Conservation (phyloP, 2,797 vertebrate genomes). For the Apogon hyalosoma region DNA sequence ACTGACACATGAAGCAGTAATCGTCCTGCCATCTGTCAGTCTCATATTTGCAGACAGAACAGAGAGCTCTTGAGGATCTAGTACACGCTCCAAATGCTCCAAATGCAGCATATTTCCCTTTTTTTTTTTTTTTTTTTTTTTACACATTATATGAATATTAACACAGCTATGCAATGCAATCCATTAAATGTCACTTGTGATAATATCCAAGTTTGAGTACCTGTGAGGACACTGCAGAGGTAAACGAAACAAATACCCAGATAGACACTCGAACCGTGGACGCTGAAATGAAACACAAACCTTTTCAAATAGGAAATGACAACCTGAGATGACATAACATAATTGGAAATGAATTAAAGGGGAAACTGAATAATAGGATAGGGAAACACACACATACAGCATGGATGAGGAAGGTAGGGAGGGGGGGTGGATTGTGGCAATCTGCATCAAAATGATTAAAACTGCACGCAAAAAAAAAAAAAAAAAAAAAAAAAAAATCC, state of each 20-base stretch:
- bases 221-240: not conserved
- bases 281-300: slow-evolving; percentile 30
- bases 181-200: not conserved
- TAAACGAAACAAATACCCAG: slow-evolving; percentile 2
- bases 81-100: not conserved
- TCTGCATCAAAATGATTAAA: slow-evolving; percentile 57
- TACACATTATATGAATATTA: not conserved
- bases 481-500: not conserved
- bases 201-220: slow-evolving; percentile 5
- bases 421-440: slow-evolving; percentile 43
- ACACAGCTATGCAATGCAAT: no score
- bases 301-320: slow-evolving; percentile 33
- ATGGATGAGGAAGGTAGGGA: not conserved
- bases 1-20: not conserved
- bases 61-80: not conserved
- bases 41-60: slow-evolving; percentile 1
- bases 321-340: slow-evolving; percentile 32
- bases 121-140: not conserved
- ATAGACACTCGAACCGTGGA: not conserved
- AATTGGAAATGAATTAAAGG: slow-evolving; percentile 49
- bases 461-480: slow-evolving; percentile 8
- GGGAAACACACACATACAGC: slow-evolving; percentile 6
- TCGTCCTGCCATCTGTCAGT: slow-evolving; percentile 7
- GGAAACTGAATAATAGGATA: slow-evolving; percentile 28
- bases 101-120: not conserved